Base-by-base conservation (phyloP, 2,113 vertebrate species). In the Himantopus leucocephalus region DNA sequence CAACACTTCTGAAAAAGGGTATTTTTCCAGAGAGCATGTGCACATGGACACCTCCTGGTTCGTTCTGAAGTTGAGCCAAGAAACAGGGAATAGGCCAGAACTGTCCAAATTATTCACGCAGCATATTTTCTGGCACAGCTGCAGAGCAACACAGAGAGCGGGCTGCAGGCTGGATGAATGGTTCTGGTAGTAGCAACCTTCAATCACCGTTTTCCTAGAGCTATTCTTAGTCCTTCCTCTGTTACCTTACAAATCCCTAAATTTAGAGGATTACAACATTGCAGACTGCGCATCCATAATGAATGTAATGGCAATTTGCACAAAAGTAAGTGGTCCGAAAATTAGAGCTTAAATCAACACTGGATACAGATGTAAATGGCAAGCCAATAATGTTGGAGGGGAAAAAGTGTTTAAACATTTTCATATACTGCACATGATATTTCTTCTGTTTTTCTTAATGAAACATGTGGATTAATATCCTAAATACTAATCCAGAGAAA, bases 151-250 rank as follows among this genome's bases (percentile, higher is more conserved):
- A 68, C 24, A 32, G 35, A 62, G 60, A 64, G 73, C 59, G 70
- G 77, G 94, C 66, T 85, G 85, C 66, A 88, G 43, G 85, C 72
- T 81, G 68, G 63, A 80, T 88, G 83, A 94, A 74, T 67, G 80
- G 86, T 24, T 77, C 66, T 78, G 56, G 56, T 75, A 87, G 76
- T 52, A 87, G 56, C 70, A 94, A 94, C 43, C 48, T 85, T 91
- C 94, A 77, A 68, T 72, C 77, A 63, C 56, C 64, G 29, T 74
- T 75, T 83, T 89, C 86, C 84, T 85, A 39, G 14, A 81, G 74
- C 58, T 91, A 68, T 71, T 92, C 52, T 96, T 75, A 94, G 84
- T 30, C 29, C 27, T 77, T 77, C 37, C 60, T 79, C 86, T 68
- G 47, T 26, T 68, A 89, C 94, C 95, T 94, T 87, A 74, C 47